phyloP scores from a whole-genome alignment of 2,888 invertebrate genomes.

The Sinohyriopsis cumingii region DNA sequence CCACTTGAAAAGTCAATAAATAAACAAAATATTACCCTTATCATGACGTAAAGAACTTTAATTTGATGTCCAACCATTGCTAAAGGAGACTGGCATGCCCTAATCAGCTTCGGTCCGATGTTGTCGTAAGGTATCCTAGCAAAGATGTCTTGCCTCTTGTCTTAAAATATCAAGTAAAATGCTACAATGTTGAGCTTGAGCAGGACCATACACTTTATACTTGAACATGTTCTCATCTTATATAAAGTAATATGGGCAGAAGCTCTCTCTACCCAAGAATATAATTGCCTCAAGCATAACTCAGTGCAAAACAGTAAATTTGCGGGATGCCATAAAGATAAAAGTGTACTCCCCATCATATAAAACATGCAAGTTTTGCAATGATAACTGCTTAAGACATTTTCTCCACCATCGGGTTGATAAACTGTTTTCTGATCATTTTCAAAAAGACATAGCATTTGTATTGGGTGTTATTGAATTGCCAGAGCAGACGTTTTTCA shows the following conservation, averaged over 20 bases:
- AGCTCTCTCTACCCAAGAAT: background rate
- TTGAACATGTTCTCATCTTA: slow-evolving; percentile 6
- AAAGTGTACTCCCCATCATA: slow-evolving; percentile 1
- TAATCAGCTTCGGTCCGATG: too few species aligned
- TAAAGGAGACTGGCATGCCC: too few species aligned
- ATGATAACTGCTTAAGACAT: background rate
- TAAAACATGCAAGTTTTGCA: slow-evolving; percentile 7
- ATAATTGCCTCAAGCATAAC: background rate
- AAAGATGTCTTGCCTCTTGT: too few species aligned
- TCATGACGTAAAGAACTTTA: too few species aligned
- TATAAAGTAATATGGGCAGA: slow-evolving; percentile 6
- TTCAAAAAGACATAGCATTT: slow-evolving; percentile 6
- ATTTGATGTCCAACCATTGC: too few species aligned
- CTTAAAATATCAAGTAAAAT: too few species aligned
- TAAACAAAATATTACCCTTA: too few species aligned
- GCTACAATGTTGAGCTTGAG: too few species aligned
- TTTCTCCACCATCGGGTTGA: background rate
- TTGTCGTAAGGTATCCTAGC: too few species aligned
- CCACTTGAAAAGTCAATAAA: too few species aligned
- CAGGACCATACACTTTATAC: background rate
- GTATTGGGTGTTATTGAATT: slow-evolving; percentile 5
- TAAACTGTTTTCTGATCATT: slow-evolving; percentile 6
- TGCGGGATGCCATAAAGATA: background rate
- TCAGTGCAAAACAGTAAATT: slow-evolving; percentile 1
- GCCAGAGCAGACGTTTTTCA: slow-evolving; percentile 1